phyloP scores from a whole-genome alignment of 2,888 invertebrate species.

The Linnaemya vulpina region DNA sequence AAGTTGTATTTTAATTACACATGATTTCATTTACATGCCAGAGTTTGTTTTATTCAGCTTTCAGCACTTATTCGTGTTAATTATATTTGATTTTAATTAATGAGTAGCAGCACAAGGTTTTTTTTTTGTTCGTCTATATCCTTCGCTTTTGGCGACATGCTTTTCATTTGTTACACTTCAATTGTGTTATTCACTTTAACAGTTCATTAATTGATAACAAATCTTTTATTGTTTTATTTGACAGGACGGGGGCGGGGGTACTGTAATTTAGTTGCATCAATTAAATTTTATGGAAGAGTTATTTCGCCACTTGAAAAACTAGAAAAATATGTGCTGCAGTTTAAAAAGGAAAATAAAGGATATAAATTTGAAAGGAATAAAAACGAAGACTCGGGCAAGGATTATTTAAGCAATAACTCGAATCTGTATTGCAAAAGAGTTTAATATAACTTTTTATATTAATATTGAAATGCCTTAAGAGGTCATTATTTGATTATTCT shows the following conservation, averaged over 20 bases:
- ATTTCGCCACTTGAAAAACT: not conserved
- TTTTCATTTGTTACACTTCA: slow-evolving; percentile 39
- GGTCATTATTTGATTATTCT: too few relatives aligned
- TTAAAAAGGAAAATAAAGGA: too few relatives aligned
- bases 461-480: too few relatives aligned
- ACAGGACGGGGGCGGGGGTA: not conserved
- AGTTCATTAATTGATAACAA: slow-evolving; percentile 11
- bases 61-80: slow-evolving; percentile 3
- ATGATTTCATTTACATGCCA: slow-evolving; percentile 13
- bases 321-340: too few relatives aligned
- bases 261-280: not conserved
- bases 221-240: not conserved
- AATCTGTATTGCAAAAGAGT: not conserved
- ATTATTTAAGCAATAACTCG: too few relatives aligned
- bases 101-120: not conserved
- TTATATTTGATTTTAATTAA: slow-evolving; percentile 55
- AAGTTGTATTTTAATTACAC: slow-evolving; percentile 62
- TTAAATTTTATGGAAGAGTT: not conserved
- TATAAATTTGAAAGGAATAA: too few relatives aligned
- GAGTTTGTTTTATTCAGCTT: slow-evolving; percentile 24
- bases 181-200: slow-evolving; percentile 37
- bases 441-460: too few relatives aligned
- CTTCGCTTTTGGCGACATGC: not conserved
- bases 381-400: too few relatives aligned
- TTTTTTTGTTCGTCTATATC: not conserved